Base-by-base conservation (phyloP, 2,797 vertebrate species). In the Capromys pilorides region DNA sequence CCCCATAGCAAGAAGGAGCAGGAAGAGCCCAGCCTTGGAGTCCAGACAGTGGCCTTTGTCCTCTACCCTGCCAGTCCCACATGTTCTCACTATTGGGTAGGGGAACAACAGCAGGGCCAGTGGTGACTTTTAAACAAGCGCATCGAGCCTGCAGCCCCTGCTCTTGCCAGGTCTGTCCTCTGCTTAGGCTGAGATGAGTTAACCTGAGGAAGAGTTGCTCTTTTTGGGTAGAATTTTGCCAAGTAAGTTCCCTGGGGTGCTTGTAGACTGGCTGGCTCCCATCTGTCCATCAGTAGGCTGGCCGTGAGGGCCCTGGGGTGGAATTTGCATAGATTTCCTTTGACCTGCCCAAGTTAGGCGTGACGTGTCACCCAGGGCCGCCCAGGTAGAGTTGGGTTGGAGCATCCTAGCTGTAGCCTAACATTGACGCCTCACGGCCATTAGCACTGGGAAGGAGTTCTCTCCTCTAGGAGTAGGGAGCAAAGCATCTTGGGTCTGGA, bases 261-360 rank as follows among this genome's bases (percentile, higher is more conserved):
- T 73, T 57, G 4, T 12, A 39, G 1, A 28, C 39, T 62, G 45
- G 33, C 28, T 6, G 0, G 31, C 49, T 90, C 33, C 33, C 64
- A 9, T 51, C 62, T 1, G 57, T 33, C 41, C 61, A 24, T 33
- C 5, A 33, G 16, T 5, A 28, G 62, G 28, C 6, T 41, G 73
- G 36, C 67, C 49, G 10, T 49, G 80, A 81, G 79, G n/a, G 39
- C 75, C 39, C 19, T 45, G 71, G 77, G 26, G 71, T 84, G 82
- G 22, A 69, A 0, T 39, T 10, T 31, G 45, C 0, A 2, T 33
- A 4, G 33, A 10, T 31, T 86, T 77, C 59, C 31, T 10, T 0
- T 31, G 69, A 28, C 57, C 49, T 69, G 73, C 64, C 28, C 9
- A 83, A 49, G n/a, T 81, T 2, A 5, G 49, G 31, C 19, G n/a